Evolutionary conservation across 2,888 invertebrate species (phyloP), one percentile per base, ranked within the genome.

Genomic region (Aromia moschata): DNA sequence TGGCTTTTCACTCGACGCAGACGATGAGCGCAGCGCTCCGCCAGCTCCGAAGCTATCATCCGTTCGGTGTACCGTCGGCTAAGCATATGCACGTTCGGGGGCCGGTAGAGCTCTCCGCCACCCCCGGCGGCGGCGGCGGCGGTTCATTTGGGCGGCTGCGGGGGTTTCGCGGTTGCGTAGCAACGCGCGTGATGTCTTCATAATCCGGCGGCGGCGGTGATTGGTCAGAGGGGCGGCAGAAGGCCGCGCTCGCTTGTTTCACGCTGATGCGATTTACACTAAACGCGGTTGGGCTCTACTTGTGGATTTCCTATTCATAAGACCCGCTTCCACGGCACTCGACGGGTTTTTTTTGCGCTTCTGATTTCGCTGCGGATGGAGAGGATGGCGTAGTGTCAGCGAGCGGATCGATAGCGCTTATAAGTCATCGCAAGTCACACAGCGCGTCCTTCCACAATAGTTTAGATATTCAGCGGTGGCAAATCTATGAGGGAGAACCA

Each of bases 11-110:
- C n/a, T n/a, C n/a, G n/a, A n/a, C n/a, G n/a, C 25, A 25, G 25
- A 90, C 77, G 93, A 93, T 93, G 80, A 84, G 86, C 78, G 43
- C 12, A 16, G n/a, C 25, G 11, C n/a, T 33, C n/a, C 33, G 16
- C n/a, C n/a, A 49, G 25, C 38, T 37, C 12, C 30, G 10, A 36
- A 52, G 31, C 41, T 31, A 41, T 41, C 15, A 30, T 31, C 52
- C 41, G 17, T 52, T 52, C 9, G 41, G 41, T 9, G 54, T 59
- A 54, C 41, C 54, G 61, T 54, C 43, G 56, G 49, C 58, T 64
- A 64, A 64, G 61, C 64, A 64, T 64, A 64, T 64, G 64, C 64
- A 64, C 61, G 58, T 54, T 58, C 58, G 64, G 56, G 56, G 56
- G 53, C 54, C 41, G 38, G 56, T 45, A 46, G 52, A 44, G 55